Evolutionary conservation across 2,888 invertebrate species (phyloP).

Genomic region (Colostygia pectinataria): DNA sequence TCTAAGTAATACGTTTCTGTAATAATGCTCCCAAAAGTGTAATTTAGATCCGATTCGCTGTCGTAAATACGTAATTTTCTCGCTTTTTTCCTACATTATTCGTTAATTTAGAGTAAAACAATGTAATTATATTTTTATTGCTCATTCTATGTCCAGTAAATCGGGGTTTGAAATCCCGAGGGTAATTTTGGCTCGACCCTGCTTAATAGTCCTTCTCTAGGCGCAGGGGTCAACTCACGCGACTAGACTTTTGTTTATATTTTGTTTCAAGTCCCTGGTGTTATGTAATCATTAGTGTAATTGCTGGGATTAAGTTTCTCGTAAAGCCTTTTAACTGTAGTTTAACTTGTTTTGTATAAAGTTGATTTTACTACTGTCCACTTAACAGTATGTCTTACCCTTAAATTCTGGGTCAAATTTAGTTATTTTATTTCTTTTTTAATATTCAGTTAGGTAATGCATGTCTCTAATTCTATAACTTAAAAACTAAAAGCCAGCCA

Average conservation of each 20-base stretch:
- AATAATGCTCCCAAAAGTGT: conserved; percentile 55
- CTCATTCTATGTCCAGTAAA: conserved; percentile 77
- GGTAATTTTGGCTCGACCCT: conserved; percentile 71
- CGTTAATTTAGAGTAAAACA: conserved; percentile 67
- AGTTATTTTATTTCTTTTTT: too few relatives aligned
- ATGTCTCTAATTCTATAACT: too few relatives aligned
- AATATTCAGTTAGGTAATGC: too few relatives aligned
- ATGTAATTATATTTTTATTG: conserved; percentile 80
- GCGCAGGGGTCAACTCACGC: conserved; percentile 51
- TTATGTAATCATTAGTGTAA: conserved; percentile 64
- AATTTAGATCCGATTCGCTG: conserved; percentile 53
- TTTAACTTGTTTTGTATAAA: conserved; percentile 22
- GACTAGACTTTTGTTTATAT: conserved; percentile 63
- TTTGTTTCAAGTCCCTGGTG: conserved; percentile 56
- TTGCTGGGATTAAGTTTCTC: conserved; percentile 56
- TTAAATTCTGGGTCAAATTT: too few relatives aligned
- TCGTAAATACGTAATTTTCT: conserved; percentile 58
- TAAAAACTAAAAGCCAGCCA: too few relatives aligned
- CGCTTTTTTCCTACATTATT: conserved; percentile 56
- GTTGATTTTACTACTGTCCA: conserved; percentile 4
- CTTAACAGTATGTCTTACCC: background rate
- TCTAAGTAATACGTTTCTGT: conserved; percentile 53
- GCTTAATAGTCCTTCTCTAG: conserved; percentile 71
- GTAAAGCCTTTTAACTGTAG: conserved; percentile 41
- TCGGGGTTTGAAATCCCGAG: conserved; percentile 68